phyloP scores from a whole-genome alignment of 2,113 vertebrate genomes.

The Seriola quinqueradiata region DNA sequence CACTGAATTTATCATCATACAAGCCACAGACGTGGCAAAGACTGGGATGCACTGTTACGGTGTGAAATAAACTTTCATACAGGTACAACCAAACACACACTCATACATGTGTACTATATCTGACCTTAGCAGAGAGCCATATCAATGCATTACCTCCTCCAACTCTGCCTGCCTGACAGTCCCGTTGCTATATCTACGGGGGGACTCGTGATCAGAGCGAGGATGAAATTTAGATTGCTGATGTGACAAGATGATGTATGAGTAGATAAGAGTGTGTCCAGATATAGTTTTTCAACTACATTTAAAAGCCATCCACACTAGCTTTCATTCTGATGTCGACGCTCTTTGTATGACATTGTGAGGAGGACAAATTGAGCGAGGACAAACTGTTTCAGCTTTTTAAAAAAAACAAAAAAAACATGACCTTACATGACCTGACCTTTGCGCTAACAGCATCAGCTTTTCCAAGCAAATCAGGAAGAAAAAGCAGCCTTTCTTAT shows the following conservation, averaged over 20 bases:
- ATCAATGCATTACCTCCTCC: conserved; percentile 30
- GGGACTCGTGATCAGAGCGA: conserved; percentile 41
- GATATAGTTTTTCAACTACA: conserved; percentile 51
- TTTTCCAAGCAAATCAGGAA: not conserved
- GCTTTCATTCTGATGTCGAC: conserved; percentile 14
- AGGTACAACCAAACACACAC: conserved; percentile 49
- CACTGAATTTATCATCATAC: conserved; percentile 93
- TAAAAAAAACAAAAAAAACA: not conserved
- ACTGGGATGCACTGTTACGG: conserved; percentile 17
- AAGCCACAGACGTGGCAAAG: conserved; percentile 75
- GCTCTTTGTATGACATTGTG: conserved; percentile 45
- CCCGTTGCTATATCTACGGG: conserved; percentile 49
- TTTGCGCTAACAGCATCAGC: not conserved
- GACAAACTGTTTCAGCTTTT: not conserved
- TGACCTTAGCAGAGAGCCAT: conserved; percentile 55
- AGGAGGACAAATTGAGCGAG: conserved; percentile 2
- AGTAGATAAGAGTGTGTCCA: conserved; percentile 60
- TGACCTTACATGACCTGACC: conserved; percentile 3
- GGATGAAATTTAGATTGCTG: conserved; percentile 67
- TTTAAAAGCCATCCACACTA: conserved; percentile 47
- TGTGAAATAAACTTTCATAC: conserved; percentile 53
- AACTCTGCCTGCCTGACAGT: conserved; percentile 32
- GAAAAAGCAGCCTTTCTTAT: not conserved
- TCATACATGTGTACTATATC: conserved; percentile 53
- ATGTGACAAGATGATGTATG: conserved; percentile 65